Conservation (phyloP, 1,140 invertebrate genomes). For the Drosophila simulans region DNA sequence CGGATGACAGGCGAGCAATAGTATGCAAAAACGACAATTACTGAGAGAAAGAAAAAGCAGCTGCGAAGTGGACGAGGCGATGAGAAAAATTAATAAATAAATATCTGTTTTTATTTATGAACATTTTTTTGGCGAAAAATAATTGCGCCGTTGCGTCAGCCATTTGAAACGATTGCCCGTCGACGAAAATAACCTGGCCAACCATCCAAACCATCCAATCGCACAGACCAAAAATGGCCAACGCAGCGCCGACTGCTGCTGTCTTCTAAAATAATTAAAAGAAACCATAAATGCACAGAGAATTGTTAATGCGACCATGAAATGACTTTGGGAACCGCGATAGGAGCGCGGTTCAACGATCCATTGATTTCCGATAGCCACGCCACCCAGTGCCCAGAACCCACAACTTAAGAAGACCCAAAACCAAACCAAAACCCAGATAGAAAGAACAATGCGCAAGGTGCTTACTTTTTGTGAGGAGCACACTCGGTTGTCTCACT, state of each 20-base stretch:
- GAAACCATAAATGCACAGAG: constrained; percentile 11
- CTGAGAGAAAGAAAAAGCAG: constrained; percentile 57
- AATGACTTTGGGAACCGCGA: constrained; percentile 13
- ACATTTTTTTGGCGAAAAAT: constrained; percentile 42
- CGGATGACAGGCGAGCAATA: constrained; percentile 20
- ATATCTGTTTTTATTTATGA: constrained; percentile 22
- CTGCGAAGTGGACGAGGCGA: constrained; percentile 16
- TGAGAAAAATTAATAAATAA: constrained; percentile 29
- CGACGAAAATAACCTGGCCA: constrained; percentile 56
- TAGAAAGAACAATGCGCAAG: constrained; percentile 19
- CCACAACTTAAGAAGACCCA: background rate
- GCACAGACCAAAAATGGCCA: constrained; percentile 40
- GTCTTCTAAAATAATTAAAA: constrained; percentile 39
- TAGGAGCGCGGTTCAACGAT: constrained; percentile 42
- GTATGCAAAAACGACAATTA: constrained; percentile 47
- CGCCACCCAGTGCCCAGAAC: background rate
- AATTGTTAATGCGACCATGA: background rate
- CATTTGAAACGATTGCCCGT: constrained; percentile 20
- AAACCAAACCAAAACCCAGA: background rate
- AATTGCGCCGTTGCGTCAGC: constrained; percentile 65
- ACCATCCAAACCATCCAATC: constrained; percentile 3
- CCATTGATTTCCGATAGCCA: constrained; percentile 30
- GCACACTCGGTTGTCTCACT: constrained; percentile 66
- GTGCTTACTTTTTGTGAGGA: constrained; percentile 66
- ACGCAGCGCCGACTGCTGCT: constrained; percentile 2